Base-by-base conservation (phyloP, 2,888 invertebrate genomes). In the Stenotaenia linearis region DNA sequence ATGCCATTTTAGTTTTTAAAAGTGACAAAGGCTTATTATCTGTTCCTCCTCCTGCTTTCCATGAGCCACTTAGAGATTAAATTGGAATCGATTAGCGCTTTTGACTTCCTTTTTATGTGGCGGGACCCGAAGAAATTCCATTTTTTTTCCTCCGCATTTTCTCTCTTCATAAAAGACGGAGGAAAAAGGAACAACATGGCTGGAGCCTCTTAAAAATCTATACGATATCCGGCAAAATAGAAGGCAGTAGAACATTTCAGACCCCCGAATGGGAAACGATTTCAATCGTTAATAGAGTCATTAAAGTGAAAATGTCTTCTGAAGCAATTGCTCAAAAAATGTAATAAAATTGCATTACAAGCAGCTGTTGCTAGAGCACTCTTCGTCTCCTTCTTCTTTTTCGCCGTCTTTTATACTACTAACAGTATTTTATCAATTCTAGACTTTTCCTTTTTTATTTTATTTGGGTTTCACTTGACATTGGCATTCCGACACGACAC, bases 51-150 rank as follows among this genome's bases (percentile, higher is more conserved):
- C 69, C 18, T 50, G 50, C 50, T n/a, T 50, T 50, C 50, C 28
- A 69, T 25, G 69, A 69, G 69, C 69, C 69, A 69, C 69, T 69
- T 69, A 69, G 69, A 69, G 69, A 69, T 69, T 69, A 69, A 69
- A 69, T 69, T 69, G 69, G 69, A 69, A 69, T 69, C 69, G 69
- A 69, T 69, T 69, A 69, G 69, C 69, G 69, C 69, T 69, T 69
- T 69, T 69, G 69, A 69, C 69, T 69, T 69, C 69, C 69, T 69
- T 69, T 69, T 69, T 69, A 69, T 69, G 28, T 69, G 69, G n/a
- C 69, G 69, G 69, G 25, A 69, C 69, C 69, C 69, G 69, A 69
- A 69, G 69, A 69, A 28, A 28, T 28, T 69, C n/a, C 12, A 12
- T 25, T 69, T 69, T 28, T 69, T 28, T 28, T 45, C 12, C 12